Base-by-base conservation (phyloP, 2,888 invertebrate species). In the Dicranocentrus wangi region DNA sequence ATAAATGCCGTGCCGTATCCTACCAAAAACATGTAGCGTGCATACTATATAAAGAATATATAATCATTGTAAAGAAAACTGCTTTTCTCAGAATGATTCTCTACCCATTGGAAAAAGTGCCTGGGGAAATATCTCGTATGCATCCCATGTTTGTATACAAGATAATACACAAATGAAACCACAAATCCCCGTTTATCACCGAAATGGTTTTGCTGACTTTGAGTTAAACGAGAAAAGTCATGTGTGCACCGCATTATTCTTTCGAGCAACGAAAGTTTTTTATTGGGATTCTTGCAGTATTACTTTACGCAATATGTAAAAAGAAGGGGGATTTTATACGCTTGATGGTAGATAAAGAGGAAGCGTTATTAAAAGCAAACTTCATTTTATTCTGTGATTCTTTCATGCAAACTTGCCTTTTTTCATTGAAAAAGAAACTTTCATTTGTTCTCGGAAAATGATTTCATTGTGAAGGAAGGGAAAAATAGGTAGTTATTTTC, bases 361-460 rank as follows among this genome's bases (percentile, higher is more conserved):
- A 10, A 2, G 15, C 10, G n/a, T 47, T 47, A 47, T 47, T 47
- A 47, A 47, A 47, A 47, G 47, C 47, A 47, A 47, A 47, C 47
- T 47, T 47, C 47, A 47, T 47, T 47, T 39, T 15, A 47, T 5
- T 3, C 47, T n/a, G 2, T 47, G 47, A 32, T 47, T 47, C 47
- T 47, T 47, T 15, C 47, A 39, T 47, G 7, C n/a, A 47, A 3
- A 5, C n/a, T 15, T 10, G 47, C 47, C 32, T 15, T 10, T 47
- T n/a, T 47, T n/a, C 47, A 47, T 47, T 47, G 15, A 47, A 47
- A 47, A 15, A 55, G 8, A 55, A 53, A 55, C 17, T 55, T 55
- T 60, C 60, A 32, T 27, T 60, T 60, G 28, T 60, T 32, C 28
- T 60, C 28, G 10, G 10, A 60, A 15, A 60, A 60, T 60, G 60